Base-by-base conservation (phyloP, 2,797 vertebrate genomes). In the Gymnoscopelus microlampas region DNA sequence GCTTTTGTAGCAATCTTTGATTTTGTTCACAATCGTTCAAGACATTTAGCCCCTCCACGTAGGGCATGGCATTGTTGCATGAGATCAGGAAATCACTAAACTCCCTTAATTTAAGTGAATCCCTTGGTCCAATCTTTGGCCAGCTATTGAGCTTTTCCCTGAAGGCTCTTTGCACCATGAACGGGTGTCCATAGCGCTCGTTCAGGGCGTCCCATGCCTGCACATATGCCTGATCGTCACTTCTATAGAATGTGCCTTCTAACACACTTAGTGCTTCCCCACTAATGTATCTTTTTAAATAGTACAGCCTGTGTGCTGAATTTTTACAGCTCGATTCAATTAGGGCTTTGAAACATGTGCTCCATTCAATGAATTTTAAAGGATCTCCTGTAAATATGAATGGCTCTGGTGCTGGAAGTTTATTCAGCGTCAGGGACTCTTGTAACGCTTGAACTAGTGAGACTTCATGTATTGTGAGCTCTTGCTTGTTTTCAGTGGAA, bases 201-300 rank as follows among this genome's bases (percentile, higher is more conserved):
- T 79, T 65, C 64, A 76, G 44, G 13, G 54, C 23, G 32, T 63
- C 64, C 77, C 68, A 79, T n/a, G 72, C 72, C 50, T 75, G 72
- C 0, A 3, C 59, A 19, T 74, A 80, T 15, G 78, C 63, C 49
- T 77, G 63, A 3, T 68, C 65, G 61, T 75, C 69, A 50, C 35
- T 78, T 51, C 73, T 72, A 53, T 75, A 73, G 53, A 73, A 73
- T 1, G 60, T 79, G 59, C 70, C 60, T 29, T 81, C 71, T 10
- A 77, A 32, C 19, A 74, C 51, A 71, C 53, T 15, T 32, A 70
- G 66, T 29, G 70, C 67, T 58, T 79, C 70, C 60, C 59, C 68
- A 56, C 35, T 29, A 32, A 74, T 74, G 35, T 76, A 65, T 53
- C 29, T 73, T 64, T 75, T 72, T 11, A 78, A 29, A 55, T 71